Conservation (phyloP, 2,113 vertebrate species). For the Nothoprocta pentlandii region DNA sequence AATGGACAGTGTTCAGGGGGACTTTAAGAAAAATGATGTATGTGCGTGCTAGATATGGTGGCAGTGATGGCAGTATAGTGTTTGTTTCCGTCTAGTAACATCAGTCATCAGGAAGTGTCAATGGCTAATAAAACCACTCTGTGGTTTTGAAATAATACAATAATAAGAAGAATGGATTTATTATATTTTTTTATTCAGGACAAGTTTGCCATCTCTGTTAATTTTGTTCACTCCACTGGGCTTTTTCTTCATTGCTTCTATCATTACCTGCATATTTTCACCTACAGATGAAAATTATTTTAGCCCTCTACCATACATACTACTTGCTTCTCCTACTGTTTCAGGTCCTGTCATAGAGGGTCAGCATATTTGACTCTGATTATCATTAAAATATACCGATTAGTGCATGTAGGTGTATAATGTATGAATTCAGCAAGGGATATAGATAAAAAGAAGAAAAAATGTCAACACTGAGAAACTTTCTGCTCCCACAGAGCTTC, state of each 20-base stretch:
- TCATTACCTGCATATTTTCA: background rate
- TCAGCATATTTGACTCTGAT: background rate
- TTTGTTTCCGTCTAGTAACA: background rate
- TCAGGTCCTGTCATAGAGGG: fast-evolving
- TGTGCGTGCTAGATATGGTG: background rate
- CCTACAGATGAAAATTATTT: background rate
- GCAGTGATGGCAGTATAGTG: background rate
- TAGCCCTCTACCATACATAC: background rate
- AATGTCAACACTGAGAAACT: background rate
- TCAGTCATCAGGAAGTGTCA: background rate
- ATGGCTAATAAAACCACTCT: background rate
- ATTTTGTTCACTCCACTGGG: background rate
- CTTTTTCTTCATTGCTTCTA: background rate
- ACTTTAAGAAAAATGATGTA: background rate
- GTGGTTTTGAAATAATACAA: no score
- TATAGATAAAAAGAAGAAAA: background rate
- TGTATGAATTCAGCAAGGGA: background rate
- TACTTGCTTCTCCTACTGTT: background rate
- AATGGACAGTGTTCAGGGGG: background rate
- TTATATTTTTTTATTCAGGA: background rate
- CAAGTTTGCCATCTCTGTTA: background rate
- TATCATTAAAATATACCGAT: background rate
- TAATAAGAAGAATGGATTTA: no score
- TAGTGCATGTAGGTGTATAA: background rate
- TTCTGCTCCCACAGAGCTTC: background rate